These are phyloP conservation scores for Phaethon lepturus DNA, from an alignment of 2,113 vertebrate species.

Conservation along the genomic window DNA sequence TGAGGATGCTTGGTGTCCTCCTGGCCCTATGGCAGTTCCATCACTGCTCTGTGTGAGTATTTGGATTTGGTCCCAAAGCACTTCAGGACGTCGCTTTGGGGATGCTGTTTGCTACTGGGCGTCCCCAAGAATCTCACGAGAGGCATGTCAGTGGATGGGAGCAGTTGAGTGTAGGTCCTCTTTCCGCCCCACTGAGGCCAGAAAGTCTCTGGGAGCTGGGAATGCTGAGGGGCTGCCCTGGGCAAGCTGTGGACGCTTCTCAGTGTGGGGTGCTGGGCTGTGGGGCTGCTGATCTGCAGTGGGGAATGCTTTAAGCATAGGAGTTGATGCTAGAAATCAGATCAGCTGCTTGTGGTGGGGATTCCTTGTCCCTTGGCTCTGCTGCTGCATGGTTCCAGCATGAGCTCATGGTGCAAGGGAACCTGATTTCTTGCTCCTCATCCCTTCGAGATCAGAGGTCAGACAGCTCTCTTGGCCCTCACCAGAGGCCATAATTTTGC, in stretches of 20 bases:
- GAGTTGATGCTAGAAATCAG: slow-evolving; percentile 42
- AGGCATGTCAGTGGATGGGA: background rate
- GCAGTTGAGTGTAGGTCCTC: background rate
- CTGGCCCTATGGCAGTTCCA: background rate
- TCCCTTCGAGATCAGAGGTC: background rate
- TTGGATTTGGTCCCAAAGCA: background rate
- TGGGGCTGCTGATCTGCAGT: background rate
- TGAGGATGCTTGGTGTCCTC: background rate
- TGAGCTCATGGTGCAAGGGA: slow-evolving; percentile 5
- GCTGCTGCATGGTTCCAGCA: slow-evolving; percentile 1
- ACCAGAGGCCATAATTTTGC: background rate
- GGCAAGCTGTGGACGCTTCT: background rate
- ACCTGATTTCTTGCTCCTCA: background rate
- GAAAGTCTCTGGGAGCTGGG: background rate
- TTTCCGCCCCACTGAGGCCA: rapidly evolving
- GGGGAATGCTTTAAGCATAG: background rate
- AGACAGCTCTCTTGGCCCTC: background rate
- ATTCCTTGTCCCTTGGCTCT: slow-evolving; percentile 36
- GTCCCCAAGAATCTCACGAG: background rate
- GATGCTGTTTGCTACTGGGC: background rate
- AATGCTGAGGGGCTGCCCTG: background rate
- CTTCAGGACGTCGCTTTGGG: background rate
- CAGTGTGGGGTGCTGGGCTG: background rate
- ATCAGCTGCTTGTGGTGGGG: slow-evolving; percentile 55
- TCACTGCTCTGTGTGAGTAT: background rate